Evolutionary conservation across 2,888 invertebrate species (phyloP).

Genomic region (Osedax frankpressi): DNA sequence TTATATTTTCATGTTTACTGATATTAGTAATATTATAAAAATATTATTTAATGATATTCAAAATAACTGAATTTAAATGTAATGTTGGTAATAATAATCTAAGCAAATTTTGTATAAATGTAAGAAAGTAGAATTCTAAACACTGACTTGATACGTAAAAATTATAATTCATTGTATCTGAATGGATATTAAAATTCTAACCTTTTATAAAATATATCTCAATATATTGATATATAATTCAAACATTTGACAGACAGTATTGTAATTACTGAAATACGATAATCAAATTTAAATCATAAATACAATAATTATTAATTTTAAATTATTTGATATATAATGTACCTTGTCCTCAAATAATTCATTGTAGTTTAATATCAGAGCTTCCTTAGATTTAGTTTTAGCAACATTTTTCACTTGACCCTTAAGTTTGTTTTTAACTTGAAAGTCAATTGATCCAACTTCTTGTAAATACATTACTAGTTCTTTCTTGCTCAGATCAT

Average conservation of each 20-base stretch:
- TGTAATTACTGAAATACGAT: background rate
- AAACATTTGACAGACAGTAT: background rate
- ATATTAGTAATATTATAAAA: background rate
- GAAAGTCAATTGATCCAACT: conserved; percentile 27
- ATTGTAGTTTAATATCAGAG: conserved; percentile 27
- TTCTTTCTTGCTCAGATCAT: conserved; percentile 29
- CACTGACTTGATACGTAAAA: too few relatives aligned
- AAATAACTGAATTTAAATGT: too few relatives aligned
- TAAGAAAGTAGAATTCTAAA: too few relatives aligned
- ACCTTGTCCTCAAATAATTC: conserved; percentile 29
- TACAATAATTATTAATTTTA: background rate
- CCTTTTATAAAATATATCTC: too few relatives aligned
- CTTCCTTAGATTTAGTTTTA: conserved; percentile 29
- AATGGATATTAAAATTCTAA: too few relatives aligned
- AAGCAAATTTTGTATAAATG: background rate
- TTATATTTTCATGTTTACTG: background rate
- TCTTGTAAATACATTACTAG: conserved; percentile 27
- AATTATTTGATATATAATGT: background rate
- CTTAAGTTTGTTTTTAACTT: conserved; percentile 27
- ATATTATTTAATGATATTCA: background rate
- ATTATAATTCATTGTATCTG: too few relatives aligned
- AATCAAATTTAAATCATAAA: background rate
- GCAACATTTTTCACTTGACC: conserved; percentile 28
- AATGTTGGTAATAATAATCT: too few relatives aligned
- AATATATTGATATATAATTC: background rate